Evolutionary conservation across 2,113 vertebrate genomes (phyloP), one percentile per base, ranked within the genome.

Genomic region (Plestiodon gilberti): DNA sequence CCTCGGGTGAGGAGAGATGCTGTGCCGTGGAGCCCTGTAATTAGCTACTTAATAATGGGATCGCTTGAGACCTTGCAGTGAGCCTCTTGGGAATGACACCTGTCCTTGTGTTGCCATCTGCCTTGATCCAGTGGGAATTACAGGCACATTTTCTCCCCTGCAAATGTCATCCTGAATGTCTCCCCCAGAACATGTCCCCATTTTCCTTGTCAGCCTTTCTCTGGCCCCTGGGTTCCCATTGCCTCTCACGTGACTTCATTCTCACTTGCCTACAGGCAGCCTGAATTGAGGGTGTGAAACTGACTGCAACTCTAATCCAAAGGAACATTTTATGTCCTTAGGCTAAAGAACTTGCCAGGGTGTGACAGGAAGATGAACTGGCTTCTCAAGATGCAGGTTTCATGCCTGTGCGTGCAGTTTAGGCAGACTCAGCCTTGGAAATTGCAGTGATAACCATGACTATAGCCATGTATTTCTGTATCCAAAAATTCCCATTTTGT

Each of bases 281-380:
- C 67, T 90, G 87, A 74, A 30, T 17, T 48, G 80, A 64, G 88
- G 28, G 73, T 90, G 87, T 84, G 87, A 79, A 89, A 75, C 73
- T 25, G 79, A 74, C 69, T 14, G 88, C 89, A 89, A 33, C 84
- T 83, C 35, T 88, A 89, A 87, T 81, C 92, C 82, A 83, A 87
- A 81, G 81, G 23, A 90, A 93, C 69, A 59, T 57, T 89, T 92
- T 84, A 61, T 93, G 89, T 89, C 93, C 89, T 87, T 89, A 69
- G 88, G 92, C 90, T 83, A 91, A 48, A 89, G 91, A 94, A 92
- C 80, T 92, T 81, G 33, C 38, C 0, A 14, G 88, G 92, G 92
- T 94, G 93, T 90, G 92, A 87, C 88, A 88, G 84, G 87, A 90
- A 62, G 75, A 79, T 91, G 87, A 81, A 77, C 86, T 15, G 61